Base-by-base conservation (phyloP, 2,113 vertebrate species). In the Oncorhynchus masou region DNA sequence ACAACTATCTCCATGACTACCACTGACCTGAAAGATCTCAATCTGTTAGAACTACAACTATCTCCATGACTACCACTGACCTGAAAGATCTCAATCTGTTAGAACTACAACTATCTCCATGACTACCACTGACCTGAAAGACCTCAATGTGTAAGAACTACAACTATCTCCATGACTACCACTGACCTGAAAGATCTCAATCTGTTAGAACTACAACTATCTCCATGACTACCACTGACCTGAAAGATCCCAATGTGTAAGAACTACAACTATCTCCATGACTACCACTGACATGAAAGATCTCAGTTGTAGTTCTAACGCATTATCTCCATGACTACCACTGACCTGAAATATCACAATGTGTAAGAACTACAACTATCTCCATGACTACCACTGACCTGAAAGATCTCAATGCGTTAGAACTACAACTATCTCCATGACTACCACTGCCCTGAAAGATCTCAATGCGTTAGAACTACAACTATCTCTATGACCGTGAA, bases 241-340 rank as follows among this genome's bases (percentile, higher is more conserved):
- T 93, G 71, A 91, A 89, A 88, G 93, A 95, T 90, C 89, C 93
- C 87, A 95, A 39, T 39, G 1, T 39, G 34, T 39, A 1, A 93
- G 27, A 27, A 27, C 27, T 27, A 27, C 27, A 27, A 27, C 27
- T 27, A 27, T 27, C 27, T 27, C 27, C 2, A 27, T 27, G 27
- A 27, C 27, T 27, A 27, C 27, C 27, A 27, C 27, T 27, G 27
- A 27, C 27, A 2, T 27, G 27, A 27, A 27, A 27, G 27, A 27
- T 0, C 27, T n/a, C n/a, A n/a, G n/a, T n/a, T n/a, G n/a, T n/a
- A n/a, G n/a, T n/a, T n/a, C n/a, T n/a, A n/a, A n/a, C n/a, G n/a
- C n/a, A n/a, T n/a, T n/a, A 31, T 34, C 16, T 51, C 51, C 3
- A 39, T 13, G 68, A 59, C 6, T 13, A 4, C 49, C 15, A 3